Evolutionary conservation across 2,797 vertebrate genomes (phyloP), one percentile per base, ranked within the genome.

Genomic region (Varecia variegata): DNA sequence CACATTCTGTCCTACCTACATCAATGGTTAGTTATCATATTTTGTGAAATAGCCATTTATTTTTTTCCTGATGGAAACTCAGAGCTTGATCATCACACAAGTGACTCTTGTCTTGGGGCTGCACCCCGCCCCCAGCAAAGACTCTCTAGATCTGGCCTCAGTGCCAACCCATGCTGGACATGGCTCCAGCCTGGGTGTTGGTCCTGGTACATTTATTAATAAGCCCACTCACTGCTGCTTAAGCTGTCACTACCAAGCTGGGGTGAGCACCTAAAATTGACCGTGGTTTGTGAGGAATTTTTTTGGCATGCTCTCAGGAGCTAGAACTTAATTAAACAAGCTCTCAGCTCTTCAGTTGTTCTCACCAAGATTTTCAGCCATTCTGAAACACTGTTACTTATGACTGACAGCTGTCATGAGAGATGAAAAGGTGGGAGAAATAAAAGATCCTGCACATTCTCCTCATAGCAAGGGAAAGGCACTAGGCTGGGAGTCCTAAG

Each of bases 381-480:
- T 56, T 90, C 71, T 81, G 43, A 73, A 89, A 83, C 45, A 25
- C 47, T 74, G 50, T 38, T 68, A 52, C 50, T 90, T 83, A 67
- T 80, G 90, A 97, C 47, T 85, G 84, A 92, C 45, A 88, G 62
- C 70, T 95, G 73, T 83, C 88, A 50, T 4, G 40, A 70, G 25
- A 82, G 73, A 90, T 77, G 71, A 60, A 54, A 86, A 70, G 7
- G 1, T 40, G 21, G 52, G 58, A 32, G 62, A 70, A 80, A 92
- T 60, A 73, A 80, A 90, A 58, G 56, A 85, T 38, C n/a, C 45
- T 81, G 18, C 67, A 73, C 8, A 70, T 71, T 62, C 83, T 74
- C 77, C 82, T 60, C 35, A 9, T 4, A 88, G 65, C 35, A 68
- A 95, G 4, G 2, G 15, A 82, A 90, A 90, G 65, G 23, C 25